phyloP scores from a whole-genome alignment of 2,113 vertebrate species.

The Agapornis roseicollis region DNA sequence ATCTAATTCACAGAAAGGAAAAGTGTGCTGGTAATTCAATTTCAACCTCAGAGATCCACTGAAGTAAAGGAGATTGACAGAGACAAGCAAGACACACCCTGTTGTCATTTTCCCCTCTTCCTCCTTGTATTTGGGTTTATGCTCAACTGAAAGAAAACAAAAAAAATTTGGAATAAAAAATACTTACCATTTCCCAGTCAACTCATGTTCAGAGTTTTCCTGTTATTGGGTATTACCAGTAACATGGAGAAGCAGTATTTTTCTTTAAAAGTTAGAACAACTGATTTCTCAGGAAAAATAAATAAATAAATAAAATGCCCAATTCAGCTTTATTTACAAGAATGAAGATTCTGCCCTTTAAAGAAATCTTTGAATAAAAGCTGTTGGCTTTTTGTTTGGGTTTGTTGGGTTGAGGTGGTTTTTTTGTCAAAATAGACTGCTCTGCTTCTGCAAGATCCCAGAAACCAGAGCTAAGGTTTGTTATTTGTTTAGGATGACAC shows the following conservation, averaged over 20 bases:
- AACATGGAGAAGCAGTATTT: not conserved
- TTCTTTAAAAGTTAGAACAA: not conserved
- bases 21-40: not conserved
- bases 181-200: not conserved
- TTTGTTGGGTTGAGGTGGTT: too few relatives aligned
- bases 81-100: not conserved
- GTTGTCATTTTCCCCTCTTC: not conserved
- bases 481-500: not conserved
- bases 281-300: not conserved
- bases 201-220: not conserved
- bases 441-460: not conserved
- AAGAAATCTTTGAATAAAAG: not conserved
- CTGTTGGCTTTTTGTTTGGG: not conserved
- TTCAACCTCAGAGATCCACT: not conserved
- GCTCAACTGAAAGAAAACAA: not conserved
- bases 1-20: not conserved
- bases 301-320: not conserved
- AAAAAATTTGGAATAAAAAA: not conserved
- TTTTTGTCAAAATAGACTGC: not conserved
- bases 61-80: not conserved
- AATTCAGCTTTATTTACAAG: not conserved
- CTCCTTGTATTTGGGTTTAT: not conserved
- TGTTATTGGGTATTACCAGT: not conserved
- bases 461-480: not conserved
- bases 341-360: not conserved